These are phyloP conservation scores for Phenganax subtilis DNA, from an alignment of 92 coral and sea anemone genomes.

Conservation along the genomic window DNA sequence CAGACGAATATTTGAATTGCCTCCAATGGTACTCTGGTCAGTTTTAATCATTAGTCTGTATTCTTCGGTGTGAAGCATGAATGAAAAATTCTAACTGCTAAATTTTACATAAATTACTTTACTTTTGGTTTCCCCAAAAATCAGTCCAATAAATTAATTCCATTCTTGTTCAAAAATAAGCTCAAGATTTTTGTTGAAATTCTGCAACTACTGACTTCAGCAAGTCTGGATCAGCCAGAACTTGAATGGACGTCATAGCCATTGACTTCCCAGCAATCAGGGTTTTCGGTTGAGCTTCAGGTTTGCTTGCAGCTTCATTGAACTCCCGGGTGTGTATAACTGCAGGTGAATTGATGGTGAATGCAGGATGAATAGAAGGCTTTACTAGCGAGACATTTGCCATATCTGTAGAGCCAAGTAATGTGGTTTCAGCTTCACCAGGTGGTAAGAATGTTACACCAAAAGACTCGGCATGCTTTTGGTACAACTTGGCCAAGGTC, in stretches of 20 bases:
- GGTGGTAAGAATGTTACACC: constrained; percentile 59
- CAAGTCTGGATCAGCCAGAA: constrained; percentile 41
- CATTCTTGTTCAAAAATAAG: constrained; percentile 1
- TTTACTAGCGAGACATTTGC: constrained; percentile 49
- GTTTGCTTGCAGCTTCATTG: constrained; percentile 43
- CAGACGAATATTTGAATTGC: too few relatives aligned
- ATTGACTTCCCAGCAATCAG: constrained; percentile 52
- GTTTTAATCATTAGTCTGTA: too few relatives aligned
- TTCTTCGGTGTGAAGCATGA: neutral
- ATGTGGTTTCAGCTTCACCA: constrained; percentile 38
- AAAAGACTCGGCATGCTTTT: constrained; percentile 73
- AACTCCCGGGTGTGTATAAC: constrained; percentile 50
- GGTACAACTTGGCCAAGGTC: constrained; percentile 68
- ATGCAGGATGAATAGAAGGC: constrained; percentile 56
- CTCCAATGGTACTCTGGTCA: too few relatives aligned
- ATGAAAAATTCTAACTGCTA: neutral
- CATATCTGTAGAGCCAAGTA: constrained; percentile 56
- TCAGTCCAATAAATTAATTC: neutral
- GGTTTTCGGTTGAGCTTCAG: constrained; percentile 46
- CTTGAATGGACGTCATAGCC: constrained; percentile 54
- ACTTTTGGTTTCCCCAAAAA: neutral
- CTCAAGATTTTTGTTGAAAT: constrained; percentile 23
- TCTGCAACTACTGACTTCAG: constrained; percentile 40
- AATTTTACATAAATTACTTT: neutral
- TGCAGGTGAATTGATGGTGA: constrained; percentile 40